Evolutionary conservation across 2,888 invertebrate species (phyloP), one percentile per base, ranked within the genome.

Genomic region (Meloe dianella): DNA sequence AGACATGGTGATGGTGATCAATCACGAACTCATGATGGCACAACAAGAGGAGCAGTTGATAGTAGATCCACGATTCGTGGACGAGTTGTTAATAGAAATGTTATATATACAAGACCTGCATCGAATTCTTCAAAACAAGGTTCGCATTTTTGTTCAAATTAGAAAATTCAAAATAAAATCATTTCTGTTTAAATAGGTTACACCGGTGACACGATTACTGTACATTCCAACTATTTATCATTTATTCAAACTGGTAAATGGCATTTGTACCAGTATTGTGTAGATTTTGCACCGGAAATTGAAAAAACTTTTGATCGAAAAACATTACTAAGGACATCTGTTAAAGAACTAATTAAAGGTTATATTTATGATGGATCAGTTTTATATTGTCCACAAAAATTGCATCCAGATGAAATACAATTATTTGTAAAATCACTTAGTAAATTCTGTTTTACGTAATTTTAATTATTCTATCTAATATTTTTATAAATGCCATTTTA

Each of bases 311-410:
- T 78, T 0, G 80, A 89, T 0, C 87, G 91, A 4, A 91, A 90
- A 74, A 86, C 82, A 0, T 81, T 93, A 2, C 83, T 88, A 73
- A 80, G 83, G 65, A 73, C 69, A 2, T 82, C 78, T 0, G 67
- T 79, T n/a, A 67, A 67, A 32, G 74, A 73, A 2, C 41, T 71
- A 22, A 61, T 79, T 0, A 30, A 78, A 0, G 67, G 61, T 0
- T 92, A 91, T 67, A 82, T 94, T 1, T 95, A 93, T 80, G 94
- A 94, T 81, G 94, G 94, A 0, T 87, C 89, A 0, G 85, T 89
- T 0, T 69, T 95, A 14, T 94, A 90, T 75, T 89, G 90, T 0
- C 87, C 89, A 0, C 84, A 84, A 0, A 84, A 85, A 61, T 80
- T 92, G 2, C 81, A 86, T 14, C 85, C 87, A 0, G 87, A 91